These are phyloP conservation scores for Philypnodon macrostomus DNA, from an alignment of 2,797 vertebrate species.

Conservation along the genomic window DNA sequence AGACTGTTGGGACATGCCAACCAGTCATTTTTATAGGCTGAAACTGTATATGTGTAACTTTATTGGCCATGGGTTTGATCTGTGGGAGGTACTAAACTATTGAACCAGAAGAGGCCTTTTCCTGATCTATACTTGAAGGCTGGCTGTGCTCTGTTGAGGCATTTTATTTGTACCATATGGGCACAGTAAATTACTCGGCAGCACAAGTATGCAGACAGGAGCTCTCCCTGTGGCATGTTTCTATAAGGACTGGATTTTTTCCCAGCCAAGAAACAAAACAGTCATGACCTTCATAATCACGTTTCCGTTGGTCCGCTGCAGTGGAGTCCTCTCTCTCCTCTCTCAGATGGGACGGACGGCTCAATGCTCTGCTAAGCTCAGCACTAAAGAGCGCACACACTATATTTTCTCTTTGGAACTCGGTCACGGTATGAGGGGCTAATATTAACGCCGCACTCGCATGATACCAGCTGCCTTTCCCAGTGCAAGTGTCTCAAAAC, in stretches of 20 bases:
- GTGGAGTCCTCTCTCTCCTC: conserved; percentile 9
- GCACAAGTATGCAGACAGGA: conserved; percentile 3
- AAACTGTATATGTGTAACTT: background rate
- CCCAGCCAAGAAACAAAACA: conserved; percentile 4
- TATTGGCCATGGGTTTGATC: conserved; percentile 1
- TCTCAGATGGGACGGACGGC: conserved; percentile 17
- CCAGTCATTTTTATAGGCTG: background rate
- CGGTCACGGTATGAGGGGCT: conserved; percentile 17
- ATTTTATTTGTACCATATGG: background rate
- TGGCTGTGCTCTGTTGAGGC: background rate
- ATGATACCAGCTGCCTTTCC: conserved; percentile 1
- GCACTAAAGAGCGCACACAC: conserved; percentile 31
- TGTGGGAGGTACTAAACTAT: no score
- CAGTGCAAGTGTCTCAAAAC: conserved; percentile 1
- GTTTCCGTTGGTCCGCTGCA: conserved; percentile 36
- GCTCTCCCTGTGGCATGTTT: background rate
- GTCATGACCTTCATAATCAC: conserved; percentile 42
- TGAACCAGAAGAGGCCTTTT: no score
- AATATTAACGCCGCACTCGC: conserved; percentile 38
- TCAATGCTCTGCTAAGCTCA: conserved; percentile 34
- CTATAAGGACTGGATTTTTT: conserved; percentile 11
- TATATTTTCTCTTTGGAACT: conserved; percentile 21
- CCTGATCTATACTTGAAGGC: no score
- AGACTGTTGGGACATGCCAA: background rate
- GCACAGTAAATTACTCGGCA: conserved; percentile 3